Base-by-base conservation (phyloP, 2,888 invertebrate genomes). In the Deilephila elpenor region DNA sequence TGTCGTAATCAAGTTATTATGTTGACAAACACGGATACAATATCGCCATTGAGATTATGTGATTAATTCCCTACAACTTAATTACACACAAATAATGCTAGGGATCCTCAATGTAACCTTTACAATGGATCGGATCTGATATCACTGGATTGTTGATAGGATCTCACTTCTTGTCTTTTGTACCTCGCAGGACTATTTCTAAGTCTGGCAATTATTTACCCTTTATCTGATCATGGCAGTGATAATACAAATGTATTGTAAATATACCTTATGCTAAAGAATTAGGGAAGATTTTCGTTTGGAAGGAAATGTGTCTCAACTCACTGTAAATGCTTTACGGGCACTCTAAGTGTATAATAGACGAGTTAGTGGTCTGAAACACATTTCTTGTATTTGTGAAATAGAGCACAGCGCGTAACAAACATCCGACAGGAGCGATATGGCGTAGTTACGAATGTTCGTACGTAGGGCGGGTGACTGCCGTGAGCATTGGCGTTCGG, bases 401-500 rank as follows among this genome's bases (percentile, higher is more conserved):
- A 6, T 61, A 61, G 37, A 67, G 44, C 67, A 67, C 67, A 67
- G 44, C 70, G 51, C 25, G 53, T 14, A 70, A 70, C 56, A 53
- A 53, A 53, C 19, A 53, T 29, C 32, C 53, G 14, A 61, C 74
- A 17, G n/a, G 59, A 59, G 59, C 60, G 25, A 73, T 74, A 74
- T 76, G 77, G 78, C 78, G 77, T 76, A 80, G 84, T 87, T 87
- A 87, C 88, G 87, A 88, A 81, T 86, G 88, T 89, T 88, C 85
- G 87, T 86, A 84, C 77, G 81, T 82, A 85, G 80, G 82, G 82
- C 85, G 86, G 85, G 89, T 86, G 92, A 91, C 93, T 89, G 89
- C 93, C 93, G 90, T 93, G 93, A 94, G 93, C 94, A 94, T 93
- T 90, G 92, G 89, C 91, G 90, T 88, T 83, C 85, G 91, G 92